A percentile compares a stretch with the other conserved stretches of the same genome.
Conservation (phyloP, 1,140 invertebrate species). For the Ericerus pela region DNA sequence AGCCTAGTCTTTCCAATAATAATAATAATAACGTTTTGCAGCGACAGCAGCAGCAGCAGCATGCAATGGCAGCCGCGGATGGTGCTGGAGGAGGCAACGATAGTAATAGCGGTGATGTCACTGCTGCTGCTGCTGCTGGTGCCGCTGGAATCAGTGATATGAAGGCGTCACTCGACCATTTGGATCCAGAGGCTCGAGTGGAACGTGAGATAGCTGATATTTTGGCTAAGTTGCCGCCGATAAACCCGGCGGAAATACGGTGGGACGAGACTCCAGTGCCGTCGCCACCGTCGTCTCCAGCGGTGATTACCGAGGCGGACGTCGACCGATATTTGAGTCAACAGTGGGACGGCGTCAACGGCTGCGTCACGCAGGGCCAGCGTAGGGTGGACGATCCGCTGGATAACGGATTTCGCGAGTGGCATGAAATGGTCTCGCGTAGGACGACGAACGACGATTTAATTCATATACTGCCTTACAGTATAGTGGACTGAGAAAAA, state of each 20-base stretch:
- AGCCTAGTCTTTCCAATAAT: slow-evolving; percentile 8
- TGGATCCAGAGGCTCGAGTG: neutral
- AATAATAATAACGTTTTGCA: neutral
- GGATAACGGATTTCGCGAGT: slow-evolving; percentile 51
- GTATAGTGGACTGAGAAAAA: slow-evolving; percentile 59
- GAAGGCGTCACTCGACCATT: neutral
- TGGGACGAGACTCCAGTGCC: slow-evolving; percentile 32
- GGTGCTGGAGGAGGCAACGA: no score
- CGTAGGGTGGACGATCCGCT: slow-evolving; percentile 17
- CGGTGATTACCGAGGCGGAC: slow-evolving; percentile 23
- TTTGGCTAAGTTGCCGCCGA: slow-evolving; percentile 42
- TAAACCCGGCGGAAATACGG: slow-evolving; percentile 39
- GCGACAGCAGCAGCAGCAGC: no score
- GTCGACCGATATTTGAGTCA: slow-evolving; percentile 28
- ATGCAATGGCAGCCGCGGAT: no score
- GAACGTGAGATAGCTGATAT: slow-evolving; percentile 35
- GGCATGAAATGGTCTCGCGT: slow-evolving; percentile 59
- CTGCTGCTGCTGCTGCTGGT: neutral
- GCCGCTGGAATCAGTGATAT: neutral
- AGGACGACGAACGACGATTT: slow-evolving; percentile 51
- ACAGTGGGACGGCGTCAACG: slow-evolving; percentile 42
- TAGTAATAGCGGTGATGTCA: no score
- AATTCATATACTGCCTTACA: slow-evolving; percentile 79
- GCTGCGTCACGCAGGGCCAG: slow-evolving; percentile 34
- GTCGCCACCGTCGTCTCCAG: slow-evolving; percentile 22